Percentiles rank a stretch among this genome's conserved stretches.
Conservation (phyloP, 2,113 vertebrate species). For the Zootoca vivipara region DNA sequence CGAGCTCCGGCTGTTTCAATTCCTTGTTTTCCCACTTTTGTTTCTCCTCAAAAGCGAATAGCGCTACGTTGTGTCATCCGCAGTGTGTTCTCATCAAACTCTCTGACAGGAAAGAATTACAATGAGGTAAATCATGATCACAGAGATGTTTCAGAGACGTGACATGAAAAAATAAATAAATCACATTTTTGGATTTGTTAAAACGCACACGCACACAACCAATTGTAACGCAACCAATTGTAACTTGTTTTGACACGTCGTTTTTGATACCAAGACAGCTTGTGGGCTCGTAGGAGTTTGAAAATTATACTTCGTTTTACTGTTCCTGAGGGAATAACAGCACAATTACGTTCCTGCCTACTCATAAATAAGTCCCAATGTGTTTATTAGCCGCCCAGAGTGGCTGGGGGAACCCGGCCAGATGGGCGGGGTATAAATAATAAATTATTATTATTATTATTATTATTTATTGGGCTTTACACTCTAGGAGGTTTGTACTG, state of each 20-base stretch:
- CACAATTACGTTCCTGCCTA: too few relatives aligned
- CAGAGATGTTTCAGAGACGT: background rate
- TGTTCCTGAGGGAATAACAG: slow-evolving; percentile 6
- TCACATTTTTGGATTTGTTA: too few relatives aligned
- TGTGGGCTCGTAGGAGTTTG: background rate
- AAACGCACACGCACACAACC: background rate
- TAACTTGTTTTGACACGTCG: slow-evolving; percentile 24
- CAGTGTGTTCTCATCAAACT: background rate
- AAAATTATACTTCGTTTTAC: background rate
- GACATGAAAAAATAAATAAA: background rate
- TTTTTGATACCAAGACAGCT: slow-evolving; percentile 27
- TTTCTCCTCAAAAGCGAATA: background rate
- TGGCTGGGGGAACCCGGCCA: too few relatives aligned
- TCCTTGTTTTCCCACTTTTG: background rate
- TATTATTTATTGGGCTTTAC: too few relatives aligned
- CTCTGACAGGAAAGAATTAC: background rate
- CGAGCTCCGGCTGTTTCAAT: background rate
- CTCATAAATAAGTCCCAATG: too few relatives aligned
- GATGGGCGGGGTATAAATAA: too few relatives aligned
- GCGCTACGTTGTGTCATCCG: background rate
- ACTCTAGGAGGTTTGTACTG: too few relatives aligned
- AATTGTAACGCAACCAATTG: too few relatives aligned
- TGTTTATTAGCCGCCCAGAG: too few relatives aligned
- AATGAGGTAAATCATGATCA: background rate
- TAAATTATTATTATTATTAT: too few relatives aligned